A percentile compares a stretch with the other conserved stretches of the same genome.
Evolutionary conservation across 2,113 vertebrate genomes (phyloP).

Genomic region (Ceratotherium simum): DNA sequence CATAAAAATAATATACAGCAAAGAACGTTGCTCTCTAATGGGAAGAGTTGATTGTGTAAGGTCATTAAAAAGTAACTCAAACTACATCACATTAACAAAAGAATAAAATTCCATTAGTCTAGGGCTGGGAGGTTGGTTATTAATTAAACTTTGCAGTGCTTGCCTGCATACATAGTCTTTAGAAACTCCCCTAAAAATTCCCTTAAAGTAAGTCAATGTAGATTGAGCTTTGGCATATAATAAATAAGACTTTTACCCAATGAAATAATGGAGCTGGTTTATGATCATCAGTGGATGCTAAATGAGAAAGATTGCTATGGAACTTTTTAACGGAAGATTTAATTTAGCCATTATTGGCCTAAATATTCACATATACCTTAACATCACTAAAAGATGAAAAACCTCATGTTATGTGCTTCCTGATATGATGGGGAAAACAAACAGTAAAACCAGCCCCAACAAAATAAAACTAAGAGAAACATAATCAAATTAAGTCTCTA

Average conservation of each 20-base stretch:
- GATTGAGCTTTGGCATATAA: constrained; percentile 31
- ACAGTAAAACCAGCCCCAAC: neutral
- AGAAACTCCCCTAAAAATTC: neutral
- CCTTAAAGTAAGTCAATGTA: neutral
- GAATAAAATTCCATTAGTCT: constrained; percentile 33
- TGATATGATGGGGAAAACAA: neutral
- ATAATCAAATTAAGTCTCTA: neutral
- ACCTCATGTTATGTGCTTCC: neutral
- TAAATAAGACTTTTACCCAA: constrained; percentile 58
- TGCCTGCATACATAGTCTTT: neutral
- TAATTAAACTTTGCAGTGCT: constrained; percentile 44
- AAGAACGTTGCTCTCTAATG: constrained; percentile 35
- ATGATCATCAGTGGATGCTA: neutral
- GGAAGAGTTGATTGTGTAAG: constrained; percentile 43
- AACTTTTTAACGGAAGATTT: constrained; percentile 31
- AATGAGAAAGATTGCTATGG: neutral
- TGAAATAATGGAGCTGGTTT: neutral
- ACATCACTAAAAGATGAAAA: neutral
- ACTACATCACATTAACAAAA: constrained; percentile 61
- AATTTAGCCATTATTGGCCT: constrained; percentile 10
- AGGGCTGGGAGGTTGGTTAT: neutral
- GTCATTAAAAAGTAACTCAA: constrained; percentile 72
- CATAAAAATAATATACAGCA: constrained; percentile 54
- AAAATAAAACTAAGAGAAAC: neutral
- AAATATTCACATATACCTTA: neutral